These are phyloP conservation scores for Drosophila austrosaltans DNA, from an alignment of 2,888 invertebrate genomes.

Conservation along the genomic window DNA sequence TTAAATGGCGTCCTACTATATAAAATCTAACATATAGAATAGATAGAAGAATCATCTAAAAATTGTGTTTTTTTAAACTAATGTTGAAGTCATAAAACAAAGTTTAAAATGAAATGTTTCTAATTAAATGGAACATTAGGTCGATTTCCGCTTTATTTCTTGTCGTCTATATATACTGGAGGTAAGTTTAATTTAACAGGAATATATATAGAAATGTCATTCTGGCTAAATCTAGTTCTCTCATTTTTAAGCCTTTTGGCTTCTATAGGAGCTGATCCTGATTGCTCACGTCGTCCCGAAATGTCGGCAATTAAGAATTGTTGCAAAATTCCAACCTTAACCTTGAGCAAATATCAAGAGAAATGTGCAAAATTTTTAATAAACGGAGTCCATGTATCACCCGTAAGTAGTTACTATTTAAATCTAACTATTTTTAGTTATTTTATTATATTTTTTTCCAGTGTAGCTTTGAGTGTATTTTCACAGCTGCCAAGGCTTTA, in stretches of 20 bases:
- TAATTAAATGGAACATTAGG: conserved; percentile 5
- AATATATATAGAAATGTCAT: conserved; percentile 20
- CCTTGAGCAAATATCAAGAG: conserved; percentile 20
- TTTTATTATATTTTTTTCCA: neutral
- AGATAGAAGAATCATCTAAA: too few species aligned
- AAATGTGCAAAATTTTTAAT: conserved; percentile 34
- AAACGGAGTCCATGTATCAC: conserved; percentile 35
- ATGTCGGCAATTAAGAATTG: conserved; percentile 41
- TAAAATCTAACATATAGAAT: too few species aligned
- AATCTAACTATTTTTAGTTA: neutral
- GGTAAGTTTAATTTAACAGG: neutral
- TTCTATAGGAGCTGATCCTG: conserved; percentile 10
- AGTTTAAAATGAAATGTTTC: neutral
- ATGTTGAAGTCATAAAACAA: neutral
- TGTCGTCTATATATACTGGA: neutral
- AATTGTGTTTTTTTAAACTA: neutral
- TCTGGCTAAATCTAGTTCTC: conserved; percentile 11
- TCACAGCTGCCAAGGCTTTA: conserved; percentile 23
- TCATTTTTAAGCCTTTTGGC: conserved; percentile 9
- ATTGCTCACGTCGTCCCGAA: conserved; percentile 32
- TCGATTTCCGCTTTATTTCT: neutral
- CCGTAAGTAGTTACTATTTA: conserved; percentile 27
- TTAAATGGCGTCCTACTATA: neutral
- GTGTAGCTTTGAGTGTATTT: conserved; percentile 47
- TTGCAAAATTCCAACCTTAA: conserved; percentile 31